Percentiles rank a stretch among this genome's conserved stretches.
Evolutionary conservation across 2,113 vertebrate genomes (phyloP).

Genomic region (Nanorana parkeri): DNA sequence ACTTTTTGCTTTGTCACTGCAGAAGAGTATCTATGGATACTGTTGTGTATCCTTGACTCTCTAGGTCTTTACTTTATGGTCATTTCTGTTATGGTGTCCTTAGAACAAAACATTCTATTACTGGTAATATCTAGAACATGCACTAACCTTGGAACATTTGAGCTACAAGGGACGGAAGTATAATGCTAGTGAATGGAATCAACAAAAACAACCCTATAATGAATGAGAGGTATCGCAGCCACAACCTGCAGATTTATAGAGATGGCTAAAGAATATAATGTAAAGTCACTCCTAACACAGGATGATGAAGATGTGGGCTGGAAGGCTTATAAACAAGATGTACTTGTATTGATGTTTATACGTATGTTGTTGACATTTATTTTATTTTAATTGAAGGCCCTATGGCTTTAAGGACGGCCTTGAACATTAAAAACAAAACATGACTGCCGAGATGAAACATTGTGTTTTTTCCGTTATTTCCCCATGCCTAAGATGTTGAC

Average conservation of each 20-base stretch:
- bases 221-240: too few relatives aligned
- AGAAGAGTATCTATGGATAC: neutral
- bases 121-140: neutral
- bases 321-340: neutral
- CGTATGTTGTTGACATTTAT: neutral
- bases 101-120: neutral
- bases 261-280: neutral
- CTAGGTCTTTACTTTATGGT: neutral
- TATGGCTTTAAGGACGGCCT: neutral
- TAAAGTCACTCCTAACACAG: neutral
- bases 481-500: too few relatives aligned
- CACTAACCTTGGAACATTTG: slow-evolving; percentile 6
- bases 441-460: neutral
- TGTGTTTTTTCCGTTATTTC: neutral
- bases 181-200: neutral
- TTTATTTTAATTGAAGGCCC: neutral
- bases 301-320: neutral
- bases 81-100: neutral
- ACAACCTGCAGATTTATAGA: neutral
- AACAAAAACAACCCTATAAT: neutral
- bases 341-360: neutral
- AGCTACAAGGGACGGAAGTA: too few relatives aligned
- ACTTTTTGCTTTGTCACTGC: neutral
- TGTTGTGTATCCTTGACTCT: neutral
- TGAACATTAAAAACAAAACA: neutral